A percentile compares a stretch with the other conserved stretches of the same genome.
Conservation (phyloP, 2,888 invertebrate genomes). For the Cryptus armator region DNA sequence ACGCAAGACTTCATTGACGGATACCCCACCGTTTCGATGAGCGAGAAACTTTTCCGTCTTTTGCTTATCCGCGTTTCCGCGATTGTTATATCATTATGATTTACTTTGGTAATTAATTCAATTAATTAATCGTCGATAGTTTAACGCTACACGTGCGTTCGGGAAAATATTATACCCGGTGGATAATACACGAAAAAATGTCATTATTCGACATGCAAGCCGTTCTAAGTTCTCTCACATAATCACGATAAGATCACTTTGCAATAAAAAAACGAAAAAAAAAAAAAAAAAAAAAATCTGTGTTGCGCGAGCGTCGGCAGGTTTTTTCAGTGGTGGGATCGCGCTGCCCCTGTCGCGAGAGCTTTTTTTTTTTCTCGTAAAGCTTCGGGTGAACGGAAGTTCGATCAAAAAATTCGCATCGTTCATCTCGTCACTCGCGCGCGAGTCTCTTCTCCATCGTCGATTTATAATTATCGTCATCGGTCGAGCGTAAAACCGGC, state of each 20-base stretch:
- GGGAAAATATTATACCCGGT: too few species aligned
- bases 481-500: background rate
- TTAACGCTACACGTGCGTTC: too few species aligned
- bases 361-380: background rate
- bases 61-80: background rate
- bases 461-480: background rate
- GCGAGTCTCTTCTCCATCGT: too few species aligned
- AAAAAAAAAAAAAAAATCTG: background rate
- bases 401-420: background rate
- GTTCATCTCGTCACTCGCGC: too few species aligned
- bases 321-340: background rate
- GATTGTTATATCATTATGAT: too few species aligned
- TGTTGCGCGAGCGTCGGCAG: background rate
- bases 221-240: too few species aligned
- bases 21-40: background rate
- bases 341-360: background rate
- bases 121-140: too few species aligned
- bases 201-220: too few species aligned
- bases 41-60: background rate
- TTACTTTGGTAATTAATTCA: too few species aligned
- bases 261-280: background rate
- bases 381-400: background rate
- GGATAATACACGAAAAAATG: too few species aligned
- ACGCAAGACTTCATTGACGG: background rate
- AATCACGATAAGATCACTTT: too few species aligned